These are phyloP conservation scores for Diarsia brunnea DNA, from an alignment of 2,888 invertebrate genomes.

Conservation along the genomic window DNA sequence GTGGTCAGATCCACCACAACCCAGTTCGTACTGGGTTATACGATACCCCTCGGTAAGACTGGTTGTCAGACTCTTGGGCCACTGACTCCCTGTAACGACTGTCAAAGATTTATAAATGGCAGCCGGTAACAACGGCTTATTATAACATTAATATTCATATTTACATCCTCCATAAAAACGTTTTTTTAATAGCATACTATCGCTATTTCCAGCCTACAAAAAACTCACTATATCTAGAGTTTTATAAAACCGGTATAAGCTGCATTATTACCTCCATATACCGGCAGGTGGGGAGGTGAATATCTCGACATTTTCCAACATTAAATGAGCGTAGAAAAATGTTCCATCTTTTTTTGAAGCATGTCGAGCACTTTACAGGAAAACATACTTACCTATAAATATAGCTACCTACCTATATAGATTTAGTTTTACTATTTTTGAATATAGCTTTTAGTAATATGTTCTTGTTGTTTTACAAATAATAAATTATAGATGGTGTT, in stretches of 20 bases:
- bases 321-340: conserved; percentile 71
- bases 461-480: background rate
- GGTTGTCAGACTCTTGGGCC: too few relatives aligned
- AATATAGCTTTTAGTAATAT: background rate
- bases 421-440: conserved; percentile 9
- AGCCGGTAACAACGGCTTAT: too few relatives aligned
- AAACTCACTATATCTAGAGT: background rate
- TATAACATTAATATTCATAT: background rate
- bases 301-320: conserved; percentile 70
- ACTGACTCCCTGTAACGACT: too few relatives aligned
- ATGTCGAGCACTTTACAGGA: conserved; percentile 67
- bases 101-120: too few relatives aligned
- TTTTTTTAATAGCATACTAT: background rate
- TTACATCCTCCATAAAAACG: background rate
- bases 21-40: too few relatives aligned
- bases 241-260: conserved; percentile 44
- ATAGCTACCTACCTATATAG: background rate
- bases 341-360: conserved; percentile 66
- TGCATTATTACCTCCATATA: conserved; percentile 42
- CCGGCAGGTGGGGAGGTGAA: conserved; percentile 64
- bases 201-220: background rate
- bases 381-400: conserved; percentile 52
- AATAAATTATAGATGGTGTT: background rate
- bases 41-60: too few relatives aligned
- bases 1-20: too few relatives aligned